phyloP scores from a whole-genome alignment of 37 sponge, comb jelly and placozoan genomes.

The Chondrosia reniformis region DNA sequence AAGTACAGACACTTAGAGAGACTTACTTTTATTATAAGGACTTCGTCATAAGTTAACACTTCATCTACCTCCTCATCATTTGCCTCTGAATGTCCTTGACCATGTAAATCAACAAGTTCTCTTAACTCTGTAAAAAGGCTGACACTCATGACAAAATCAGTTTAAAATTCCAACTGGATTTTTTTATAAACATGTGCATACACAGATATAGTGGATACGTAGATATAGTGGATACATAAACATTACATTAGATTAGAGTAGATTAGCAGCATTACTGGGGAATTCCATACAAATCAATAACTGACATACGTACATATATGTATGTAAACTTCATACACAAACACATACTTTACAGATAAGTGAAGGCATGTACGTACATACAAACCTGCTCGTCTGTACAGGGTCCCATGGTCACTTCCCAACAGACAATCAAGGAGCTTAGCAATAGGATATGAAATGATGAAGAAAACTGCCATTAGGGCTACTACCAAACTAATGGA shows the following conservation, averaged over 20 bases:
- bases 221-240: no score
- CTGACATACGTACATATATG: neutral
- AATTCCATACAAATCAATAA: neutral
- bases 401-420: constrained; percentile 62
- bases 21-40: constrained; percentile 71
- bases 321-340: neutral
- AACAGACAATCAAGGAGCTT: constrained; percentile 65
- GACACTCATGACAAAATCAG: no score
- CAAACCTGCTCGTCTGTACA: constrained; percentile 84
- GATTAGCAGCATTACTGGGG: neutral
- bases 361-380: neutral
- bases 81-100: neutral
- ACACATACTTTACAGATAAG: neutral
- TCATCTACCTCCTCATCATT: constrained; percentile 55
- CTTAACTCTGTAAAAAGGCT: constrained; percentile 54
- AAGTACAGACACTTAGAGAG: neutral
- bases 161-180: no score
- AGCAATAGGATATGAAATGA: constrained; percentile 72
- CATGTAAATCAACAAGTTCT: constrained; percentile 76
- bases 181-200: no score
- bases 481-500: constrained; percentile 45
- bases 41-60: constrained; percentile 73
- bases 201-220: no score
- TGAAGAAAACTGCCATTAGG: constrained; percentile 54
- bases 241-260: no score